Conservation (phyloP, 2,888 invertebrate species). For the Cosmorhoe ocellata region DNA sequence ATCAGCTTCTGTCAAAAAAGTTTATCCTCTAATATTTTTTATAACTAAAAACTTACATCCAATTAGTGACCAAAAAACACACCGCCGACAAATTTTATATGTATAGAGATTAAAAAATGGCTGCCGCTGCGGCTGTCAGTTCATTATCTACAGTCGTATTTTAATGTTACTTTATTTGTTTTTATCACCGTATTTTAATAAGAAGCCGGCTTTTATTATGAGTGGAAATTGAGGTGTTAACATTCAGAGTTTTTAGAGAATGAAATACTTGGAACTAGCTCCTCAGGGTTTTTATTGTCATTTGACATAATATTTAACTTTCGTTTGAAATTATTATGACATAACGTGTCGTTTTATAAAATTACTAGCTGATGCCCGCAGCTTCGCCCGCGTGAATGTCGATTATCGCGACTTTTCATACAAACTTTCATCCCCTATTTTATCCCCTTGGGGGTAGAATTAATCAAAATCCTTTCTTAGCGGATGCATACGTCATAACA, state of each 20-base stretch:
- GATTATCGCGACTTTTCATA: too few species aligned
- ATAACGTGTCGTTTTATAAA: neutral
- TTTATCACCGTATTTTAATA: conserved; percentile 39
- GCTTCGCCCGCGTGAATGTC: too few species aligned
- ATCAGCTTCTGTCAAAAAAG: neutral
- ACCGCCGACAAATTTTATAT: conserved; percentile 49
- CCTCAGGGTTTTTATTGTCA: conserved; percentile 4
- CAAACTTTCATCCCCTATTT: too few species aligned
- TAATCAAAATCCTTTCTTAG: too few species aligned
- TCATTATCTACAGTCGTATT: conserved; percentile 57
- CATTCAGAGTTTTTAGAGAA: conserved; percentile 20
- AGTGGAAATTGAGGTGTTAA: conserved; percentile 60
- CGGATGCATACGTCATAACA: too few species aligned
- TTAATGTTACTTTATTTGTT: conserved; percentile 60
- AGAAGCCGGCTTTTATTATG: conserved; percentile 55
- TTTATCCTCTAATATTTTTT: conserved; percentile 5
- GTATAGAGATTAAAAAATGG: conserved; percentile 52
- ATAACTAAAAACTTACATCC: conserved; percentile 42
- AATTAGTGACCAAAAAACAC: conserved; percentile 44
- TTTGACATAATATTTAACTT: conserved; percentile 9
- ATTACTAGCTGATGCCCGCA: too few species aligned
- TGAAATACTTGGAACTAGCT: conserved; percentile 5
- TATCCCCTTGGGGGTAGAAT: too few species aligned
- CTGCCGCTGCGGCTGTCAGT: conserved; percentile 48
- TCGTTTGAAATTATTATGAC: conserved; percentile 4